Evolutionary conservation across 2,797 vertebrate genomes (phyloP), one percentile per base, ranked within the genome.

Genomic region (Coilia nasus): DNA sequence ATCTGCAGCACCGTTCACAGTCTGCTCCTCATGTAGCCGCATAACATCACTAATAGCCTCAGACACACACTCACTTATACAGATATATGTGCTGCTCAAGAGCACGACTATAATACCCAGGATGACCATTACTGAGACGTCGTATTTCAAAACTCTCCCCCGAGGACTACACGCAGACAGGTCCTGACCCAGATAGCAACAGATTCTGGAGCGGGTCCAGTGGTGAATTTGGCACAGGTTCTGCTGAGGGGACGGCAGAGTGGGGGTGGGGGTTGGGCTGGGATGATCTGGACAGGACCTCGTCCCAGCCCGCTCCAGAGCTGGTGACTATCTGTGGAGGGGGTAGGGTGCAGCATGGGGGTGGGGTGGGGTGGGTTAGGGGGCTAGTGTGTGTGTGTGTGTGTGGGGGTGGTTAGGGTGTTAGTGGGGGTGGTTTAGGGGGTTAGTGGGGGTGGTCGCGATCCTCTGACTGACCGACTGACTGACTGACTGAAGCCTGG

Each of bases 401-500:
- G 46, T 47, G 46, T 47, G 10, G 46, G 10, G 46, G 3, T 4
- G 46, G 46, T 3, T 47, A 47, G 46, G 46, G 46, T 47, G 10
- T 3, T 3, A 54, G 7, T 3, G 50, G 7, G 50, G 7, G 50
- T 54, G 50, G 50, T 54, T 2, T 54, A 7, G 50, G 50, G 50
- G 50, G n/a, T n/a, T n/a, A n/a, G n/a, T n/a, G n/a, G 46, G 46
- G 46, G 46, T 47, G 35, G 50, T 54, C 14, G 14, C 7, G 14
- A 3, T 54, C 50, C 50, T 54, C 50, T 54, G 50, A 54, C 50
- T 54, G 50, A 54, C 50, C 1, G 50, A 54, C 50, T 54, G 50
- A 54, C 50, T 10, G 35, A 41, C 35, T 92, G 88, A 81, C 83
- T 90, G 88, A 89, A 89, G 91, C 92, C 92, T 0, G 21, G 86